Conservation (phyloP, 2,888 invertebrate species). For the Leptopilina syphax region DNA sequence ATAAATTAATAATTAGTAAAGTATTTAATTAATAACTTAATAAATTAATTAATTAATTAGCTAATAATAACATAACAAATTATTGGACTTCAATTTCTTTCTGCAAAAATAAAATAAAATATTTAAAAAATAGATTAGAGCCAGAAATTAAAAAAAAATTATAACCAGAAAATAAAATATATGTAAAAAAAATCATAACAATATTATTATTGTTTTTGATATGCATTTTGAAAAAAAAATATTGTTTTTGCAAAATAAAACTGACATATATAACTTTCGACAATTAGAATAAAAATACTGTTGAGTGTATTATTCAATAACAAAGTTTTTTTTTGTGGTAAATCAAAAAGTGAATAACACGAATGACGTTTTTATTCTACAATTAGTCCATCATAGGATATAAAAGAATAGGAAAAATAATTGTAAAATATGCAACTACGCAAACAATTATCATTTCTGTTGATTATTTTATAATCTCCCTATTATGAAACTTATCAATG, state of each 20-base stretch:
- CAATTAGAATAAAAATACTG: not conserved
- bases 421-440: not conserved
- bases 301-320: conserved; percentile 3
- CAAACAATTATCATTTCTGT: not conserved
- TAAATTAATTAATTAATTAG: no score
- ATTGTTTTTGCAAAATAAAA: not conserved
- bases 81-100: no score
- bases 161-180: no score
- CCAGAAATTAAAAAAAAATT: no score
- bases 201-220: no score
- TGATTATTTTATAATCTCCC: conserved; percentile 12
- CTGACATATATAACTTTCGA: not conserved
- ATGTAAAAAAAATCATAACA: no score
- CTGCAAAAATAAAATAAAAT: no score
- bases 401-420: conserved; percentile 1
- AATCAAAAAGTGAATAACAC: conserved; percentile 7
- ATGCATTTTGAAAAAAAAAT: not conserved
- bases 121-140: no score
- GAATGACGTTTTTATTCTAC: conserved; percentile 14
- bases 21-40: no score
- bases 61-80: no score
- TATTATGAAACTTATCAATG: conserved; percentile 32
- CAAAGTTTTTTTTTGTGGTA: conserved; percentile 12
- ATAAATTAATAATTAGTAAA: no score
- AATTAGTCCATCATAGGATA: not conserved